Evolutionary conservation across 53 echinoderm and acorn worm genomes (phyloP), one percentile per base, ranked within the genome.

Genomic region (Actinopyga echinites): DNA sequence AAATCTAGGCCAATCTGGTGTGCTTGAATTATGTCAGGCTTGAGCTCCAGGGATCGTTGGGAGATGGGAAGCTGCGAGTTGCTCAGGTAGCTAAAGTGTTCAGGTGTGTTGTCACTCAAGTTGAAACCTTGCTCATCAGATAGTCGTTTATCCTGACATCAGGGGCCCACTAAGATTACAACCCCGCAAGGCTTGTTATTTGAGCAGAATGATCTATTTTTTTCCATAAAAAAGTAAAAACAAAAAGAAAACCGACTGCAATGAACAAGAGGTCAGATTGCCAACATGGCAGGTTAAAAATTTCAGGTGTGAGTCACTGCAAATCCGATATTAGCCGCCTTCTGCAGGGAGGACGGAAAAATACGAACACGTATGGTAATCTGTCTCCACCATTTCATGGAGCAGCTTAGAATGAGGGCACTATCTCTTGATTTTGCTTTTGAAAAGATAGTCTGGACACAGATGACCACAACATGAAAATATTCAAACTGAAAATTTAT

Each of bases 1-100:
- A 80, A 80, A 80, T 80, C 81, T 80, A 80, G 81, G 81, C 81
- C 81, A 80, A 80, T 80, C 81, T 62, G 40, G 63, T 61, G 60
- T 34, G 81, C 81, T 80, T 80, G 81, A 80, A 62, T 80, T 80
- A 80, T 80, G 81, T 30, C 57, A 54, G 57, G 52, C n/a, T 33
- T 52, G 54, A 26, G 55, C 78, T 78, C 78, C n/a, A 78, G 78
- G 78, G 78, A 78, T 33, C 19, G 78, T 78, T 30, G 32, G 78
- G 28, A 22, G 65, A 65, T 40, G 19, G 40, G 43, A 19, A 17
- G 40, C 26, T 24, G 24, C 23, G 26, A 26, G 8, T 10, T n/a
- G 40, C 40, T 71, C 40, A 71, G 71, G 40, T 40, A 40, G 40
- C 19, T 43, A 42, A n/a, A 40, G 28, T 40, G 40, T 26, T 71